Percentiles rank a stretch among this genome's conserved stretches.
phyloP scores from a whole-genome alignment of 2,888 invertebrate genomes.

The Carabus problematicus region DNA sequence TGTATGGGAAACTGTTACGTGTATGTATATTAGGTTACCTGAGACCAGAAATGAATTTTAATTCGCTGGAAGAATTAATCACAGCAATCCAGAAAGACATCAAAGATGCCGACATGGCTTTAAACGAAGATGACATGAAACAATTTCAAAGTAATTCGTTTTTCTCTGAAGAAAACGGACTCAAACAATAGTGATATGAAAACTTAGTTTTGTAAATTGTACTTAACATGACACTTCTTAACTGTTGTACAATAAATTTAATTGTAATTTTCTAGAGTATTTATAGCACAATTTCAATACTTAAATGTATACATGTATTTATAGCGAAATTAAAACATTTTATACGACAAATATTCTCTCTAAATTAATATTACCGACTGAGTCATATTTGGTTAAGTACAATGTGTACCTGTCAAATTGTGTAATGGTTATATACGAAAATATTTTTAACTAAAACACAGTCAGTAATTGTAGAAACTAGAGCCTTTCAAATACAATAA shows the following conservation, averaged over 20 bases:
- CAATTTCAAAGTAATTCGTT: constrained; percentile 63
- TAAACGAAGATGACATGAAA: constrained; percentile 66
- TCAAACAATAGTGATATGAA: constrained; percentile 7
- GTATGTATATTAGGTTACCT: constrained; percentile 84
- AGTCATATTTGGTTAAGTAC: no score
- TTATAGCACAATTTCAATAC: constrained; percentile 31
- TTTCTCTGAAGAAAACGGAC: constrained; percentile 54
- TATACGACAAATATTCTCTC: no score
- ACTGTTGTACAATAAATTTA: neutral
- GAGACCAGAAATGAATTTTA: constrained; percentile 83
- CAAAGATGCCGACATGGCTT: constrained; percentile 65
- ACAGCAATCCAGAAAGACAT: constrained; percentile 83
- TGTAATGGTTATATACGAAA: no score
- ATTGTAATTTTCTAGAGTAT: neutral
- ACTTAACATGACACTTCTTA: constrained; percentile 35
- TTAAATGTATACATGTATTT: constrained; percentile 16
- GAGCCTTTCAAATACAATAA: no score
- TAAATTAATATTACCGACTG: no score
- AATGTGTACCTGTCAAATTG: no score
- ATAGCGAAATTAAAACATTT: neutral
- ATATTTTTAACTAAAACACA: no score
- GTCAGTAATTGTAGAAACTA: no score
- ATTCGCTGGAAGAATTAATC: constrained; percentile 77
- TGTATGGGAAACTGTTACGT: constrained; percentile 84
- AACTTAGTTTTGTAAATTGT: constrained; percentile 7